These are phyloP conservation scores for Drosophila saltans DNA, from an alignment of 1,140 invertebrate species.

Conservation along the genomic window DNA sequence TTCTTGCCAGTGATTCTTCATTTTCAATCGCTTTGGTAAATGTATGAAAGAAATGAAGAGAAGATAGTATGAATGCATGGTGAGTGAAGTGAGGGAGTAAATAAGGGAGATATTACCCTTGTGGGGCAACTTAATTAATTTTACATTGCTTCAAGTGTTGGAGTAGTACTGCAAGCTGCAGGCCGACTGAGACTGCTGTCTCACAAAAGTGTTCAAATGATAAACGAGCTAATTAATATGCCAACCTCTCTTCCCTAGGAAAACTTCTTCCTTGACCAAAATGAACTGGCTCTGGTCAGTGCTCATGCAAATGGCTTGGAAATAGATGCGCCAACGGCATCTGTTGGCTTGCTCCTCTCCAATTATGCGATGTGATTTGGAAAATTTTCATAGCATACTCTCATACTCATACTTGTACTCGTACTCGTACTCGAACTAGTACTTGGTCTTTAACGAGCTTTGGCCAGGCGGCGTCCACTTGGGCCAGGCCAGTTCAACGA, in stretches of 20 bases:
- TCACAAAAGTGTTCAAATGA: constrained; percentile 74
- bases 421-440: not conserved
- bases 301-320: constrained; percentile 43
- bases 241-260: constrained; percentile 23
- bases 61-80: not conserved
- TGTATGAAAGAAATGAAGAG: not conserved
- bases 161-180: not conserved
- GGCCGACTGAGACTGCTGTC: constrained; percentile 56
- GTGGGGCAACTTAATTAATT: constrained; percentile 78
- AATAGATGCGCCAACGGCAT: constrained; percentile 29
- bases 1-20: constrained; percentile 28
- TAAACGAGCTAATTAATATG: constrained; percentile 81
- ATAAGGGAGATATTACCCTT: constrained; percentile 32
- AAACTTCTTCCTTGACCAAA: constrained; percentile 40
- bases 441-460: constrained; percentile 1
- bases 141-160: constrained; percentile 69
- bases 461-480: not conserved
- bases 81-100: no score
- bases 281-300: not conserved
- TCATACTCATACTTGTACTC: not conserved
- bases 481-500: constrained; percentile 54
- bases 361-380: constrained; percentile 74
- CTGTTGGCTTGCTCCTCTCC: constrained; percentile 40
- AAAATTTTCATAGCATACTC: constrained; percentile 46
- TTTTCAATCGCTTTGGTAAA: constrained; percentile 29